These are phyloP conservation scores for Tribolium madens DNA, from an alignment of 1,140 invertebrate species.

Conservation along the genomic window DNA sequence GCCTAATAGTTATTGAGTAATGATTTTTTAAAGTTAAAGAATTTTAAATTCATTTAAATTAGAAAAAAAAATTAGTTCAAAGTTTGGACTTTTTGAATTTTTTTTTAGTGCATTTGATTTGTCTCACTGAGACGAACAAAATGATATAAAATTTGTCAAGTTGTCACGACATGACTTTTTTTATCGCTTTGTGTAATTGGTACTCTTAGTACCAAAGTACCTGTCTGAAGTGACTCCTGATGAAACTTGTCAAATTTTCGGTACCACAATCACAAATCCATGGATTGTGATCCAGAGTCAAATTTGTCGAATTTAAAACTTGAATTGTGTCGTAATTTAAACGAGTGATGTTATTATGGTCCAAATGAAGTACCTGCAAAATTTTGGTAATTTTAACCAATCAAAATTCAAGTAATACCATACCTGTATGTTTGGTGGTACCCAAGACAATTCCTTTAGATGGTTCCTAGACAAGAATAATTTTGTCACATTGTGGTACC, in stretches of 20 bases:
- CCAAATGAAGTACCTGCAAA: background rate
- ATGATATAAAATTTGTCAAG: too few relatives aligned
- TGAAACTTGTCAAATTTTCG: background rate
- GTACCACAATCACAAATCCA: background rate
- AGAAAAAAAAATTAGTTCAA: too few relatives aligned
- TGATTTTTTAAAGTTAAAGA: too few relatives aligned
- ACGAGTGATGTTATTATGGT: background rate
- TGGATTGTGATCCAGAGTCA: background rate
- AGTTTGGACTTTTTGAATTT: too few relatives aligned
- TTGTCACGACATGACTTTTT: too few relatives aligned
- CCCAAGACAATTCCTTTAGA: background rate
- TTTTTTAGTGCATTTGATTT: too few relatives aligned
- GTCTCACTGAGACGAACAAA: too few relatives aligned
- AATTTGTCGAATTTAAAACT: background rate
- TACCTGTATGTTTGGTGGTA: background rate
- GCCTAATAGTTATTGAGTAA: too few relatives aligned
- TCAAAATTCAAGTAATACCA: background rate
- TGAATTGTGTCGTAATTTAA: background rate
- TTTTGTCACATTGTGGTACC: background rate
- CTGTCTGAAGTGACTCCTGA: conserved; percentile 2
- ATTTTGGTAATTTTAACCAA: background rate
- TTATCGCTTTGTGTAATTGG: too few relatives aligned
- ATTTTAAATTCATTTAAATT: too few relatives aligned
- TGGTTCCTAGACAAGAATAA: background rate
- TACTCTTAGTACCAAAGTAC: too few relatives aligned